Evolutionary conservation across 2,113 vertebrate species (phyloP).

Genomic region (Mustelus asterias): DNA sequence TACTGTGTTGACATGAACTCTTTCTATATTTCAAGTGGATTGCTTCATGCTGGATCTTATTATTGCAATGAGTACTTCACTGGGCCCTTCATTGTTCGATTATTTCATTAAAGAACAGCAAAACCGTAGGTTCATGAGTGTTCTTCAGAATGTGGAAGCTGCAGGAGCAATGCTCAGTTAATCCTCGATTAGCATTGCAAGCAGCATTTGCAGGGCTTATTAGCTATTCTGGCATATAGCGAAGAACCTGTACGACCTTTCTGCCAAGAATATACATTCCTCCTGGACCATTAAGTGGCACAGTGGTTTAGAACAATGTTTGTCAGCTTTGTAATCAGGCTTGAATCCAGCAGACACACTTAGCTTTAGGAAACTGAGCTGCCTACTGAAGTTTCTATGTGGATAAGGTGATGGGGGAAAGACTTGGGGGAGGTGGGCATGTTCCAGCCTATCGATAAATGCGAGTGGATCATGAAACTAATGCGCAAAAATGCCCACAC

Average conservation of each 20-base stretch:
- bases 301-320: constrained; percentile 9
- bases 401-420: not conserved
- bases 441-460: not conserved
- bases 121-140: not conserved
- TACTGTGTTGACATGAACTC: not conserved
- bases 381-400: not conserved
- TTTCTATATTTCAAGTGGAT: not conserved
- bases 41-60: not conserved
- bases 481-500: not conserved
- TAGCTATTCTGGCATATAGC: not conserved
- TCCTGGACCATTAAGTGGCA: constrained; percentile 18
- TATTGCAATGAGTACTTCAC: not conserved
- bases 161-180: not conserved
- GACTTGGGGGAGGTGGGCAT: not conserved
- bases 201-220: not conserved
- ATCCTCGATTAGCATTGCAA: not conserved
- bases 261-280: not conserved
- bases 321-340: not conserved
- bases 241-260: not conserved
- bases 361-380: not conserved
- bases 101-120: not conserved
- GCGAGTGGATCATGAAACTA: not conserved
- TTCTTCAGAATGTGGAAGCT: not conserved
- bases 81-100: not conserved
- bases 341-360: not conserved